Percentiles rank a stretch among this genome's conserved stretches.
These are phyloP conservation scores for Ceraclea dissimilis DNA, from an alignment of 2,888 invertebrate genomes.

Conservation along the genomic window DNA sequence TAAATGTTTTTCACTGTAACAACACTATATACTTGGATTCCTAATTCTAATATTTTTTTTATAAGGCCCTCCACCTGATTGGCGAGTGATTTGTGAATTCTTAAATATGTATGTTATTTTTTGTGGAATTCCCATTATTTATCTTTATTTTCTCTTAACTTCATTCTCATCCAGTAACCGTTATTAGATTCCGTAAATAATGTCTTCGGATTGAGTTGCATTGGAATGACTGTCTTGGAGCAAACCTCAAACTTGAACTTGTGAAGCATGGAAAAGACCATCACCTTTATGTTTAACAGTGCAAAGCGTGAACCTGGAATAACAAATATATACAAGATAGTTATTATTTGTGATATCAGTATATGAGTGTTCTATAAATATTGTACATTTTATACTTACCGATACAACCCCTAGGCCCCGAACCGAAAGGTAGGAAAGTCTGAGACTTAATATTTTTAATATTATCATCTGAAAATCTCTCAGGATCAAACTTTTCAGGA, in stretches of 20 bases:
- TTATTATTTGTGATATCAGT: too few relatives aligned
- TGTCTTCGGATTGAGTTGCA: slow-evolving; percentile 10
- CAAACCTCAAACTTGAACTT: slow-evolving; percentile 19
- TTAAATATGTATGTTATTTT: too few relatives aligned
- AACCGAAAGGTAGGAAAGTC: slow-evolving; percentile 33
- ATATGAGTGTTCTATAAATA: too few relatives aligned
- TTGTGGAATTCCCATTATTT: too few relatives aligned
- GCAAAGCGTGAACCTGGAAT: slow-evolving; percentile 21
- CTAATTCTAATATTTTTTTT: too few relatives aligned
- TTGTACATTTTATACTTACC: slow-evolving; percentile 27
- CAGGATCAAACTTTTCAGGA: slow-evolving; percentile 36
- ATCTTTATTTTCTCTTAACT: neutral
- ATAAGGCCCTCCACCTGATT: too few relatives aligned
- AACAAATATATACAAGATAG: too few relatives aligned
- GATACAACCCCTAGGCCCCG: slow-evolving; percentile 33
- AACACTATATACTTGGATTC: too few relatives aligned
- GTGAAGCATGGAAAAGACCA: slow-evolving; percentile 16
- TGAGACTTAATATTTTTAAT: slow-evolving; percentile 29
- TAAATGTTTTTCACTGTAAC: too few relatives aligned
- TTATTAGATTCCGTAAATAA: slow-evolving; percentile 19
- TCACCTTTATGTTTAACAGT: slow-evolving; percentile 21
- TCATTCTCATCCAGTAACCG: slow-evolving; percentile 18
- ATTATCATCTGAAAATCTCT: slow-evolving; percentile 32
- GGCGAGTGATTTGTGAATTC: too few relatives aligned
- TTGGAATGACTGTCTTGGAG: slow-evolving; percentile 18